Evolutionary conservation across 2,113 vertebrate genomes (phyloP).

Genomic region (Ochotona princeps): DNA sequence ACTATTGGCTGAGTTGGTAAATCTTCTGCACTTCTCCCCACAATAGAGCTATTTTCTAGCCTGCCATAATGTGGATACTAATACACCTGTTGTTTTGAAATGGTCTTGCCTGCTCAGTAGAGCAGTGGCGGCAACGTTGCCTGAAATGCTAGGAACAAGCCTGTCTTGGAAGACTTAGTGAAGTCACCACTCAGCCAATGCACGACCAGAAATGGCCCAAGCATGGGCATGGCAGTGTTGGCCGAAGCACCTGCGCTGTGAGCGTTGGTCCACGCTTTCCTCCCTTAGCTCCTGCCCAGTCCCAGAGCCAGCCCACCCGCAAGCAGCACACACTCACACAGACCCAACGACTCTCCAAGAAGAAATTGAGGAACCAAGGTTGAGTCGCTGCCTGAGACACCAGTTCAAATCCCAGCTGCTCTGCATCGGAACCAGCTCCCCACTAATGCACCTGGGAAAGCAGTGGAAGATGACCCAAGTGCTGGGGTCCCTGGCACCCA

Average conservation of each 20-base stretch:
- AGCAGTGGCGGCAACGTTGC: not conserved
- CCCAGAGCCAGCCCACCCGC: not conserved
- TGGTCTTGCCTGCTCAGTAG: slow-evolving; percentile 11
- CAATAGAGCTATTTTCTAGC: not conserved
- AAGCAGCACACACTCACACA: not conserved
- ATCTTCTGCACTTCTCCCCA: not conserved
- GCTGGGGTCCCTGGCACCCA: too few species aligned
- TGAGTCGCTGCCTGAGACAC: too few species aligned
- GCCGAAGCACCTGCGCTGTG: not conserved
- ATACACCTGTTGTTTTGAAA: not conserved
- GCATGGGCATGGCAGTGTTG: too few species aligned
- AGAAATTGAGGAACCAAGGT: too few species aligned
- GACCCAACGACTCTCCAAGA: not conserved
- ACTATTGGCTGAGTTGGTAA: not conserved
- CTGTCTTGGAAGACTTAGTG: slow-evolving; percentile 11
- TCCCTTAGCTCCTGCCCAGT: not conserved
- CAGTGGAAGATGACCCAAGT: too few species aligned
- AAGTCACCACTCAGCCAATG: slow-evolving; percentile 35
- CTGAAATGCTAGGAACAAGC: slow-evolving; percentile 17
- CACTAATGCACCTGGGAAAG: too few species aligned
- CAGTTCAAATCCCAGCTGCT: too few species aligned
- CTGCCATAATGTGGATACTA: not conserved
- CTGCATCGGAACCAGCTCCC: too few species aligned
- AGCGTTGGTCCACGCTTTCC: not conserved
- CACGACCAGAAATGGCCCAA: not conserved